Evolutionary conservation across 2,888 invertebrate genomes (phyloP).

Genomic region (Elgonia sp.): DNA sequence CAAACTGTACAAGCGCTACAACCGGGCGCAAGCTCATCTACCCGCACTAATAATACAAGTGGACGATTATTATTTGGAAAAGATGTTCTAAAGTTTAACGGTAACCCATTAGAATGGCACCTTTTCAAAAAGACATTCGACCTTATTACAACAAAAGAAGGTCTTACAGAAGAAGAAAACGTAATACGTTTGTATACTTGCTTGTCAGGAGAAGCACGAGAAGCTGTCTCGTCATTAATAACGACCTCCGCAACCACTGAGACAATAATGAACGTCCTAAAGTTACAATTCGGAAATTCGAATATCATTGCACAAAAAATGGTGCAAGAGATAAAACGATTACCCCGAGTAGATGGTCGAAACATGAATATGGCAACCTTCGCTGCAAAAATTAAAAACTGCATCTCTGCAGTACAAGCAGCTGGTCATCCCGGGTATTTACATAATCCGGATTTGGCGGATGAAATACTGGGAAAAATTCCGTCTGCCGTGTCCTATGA

Average conservation of each 20-base stretch:
- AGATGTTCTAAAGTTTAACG: no score
- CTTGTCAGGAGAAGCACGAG: slow-evolving; percentile 43
- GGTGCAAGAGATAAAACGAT: no score
- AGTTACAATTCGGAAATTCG: no score
- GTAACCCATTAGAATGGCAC: slow-evolving; percentile 57
- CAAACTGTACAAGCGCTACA: no score
- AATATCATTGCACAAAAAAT: no score
- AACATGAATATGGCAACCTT: slow-evolving; percentile 35
- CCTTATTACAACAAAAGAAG: slow-evolving; percentile 23
- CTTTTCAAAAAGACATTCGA: slow-evolving; percentile 61
- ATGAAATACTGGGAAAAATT: slow-evolving; percentile 34
- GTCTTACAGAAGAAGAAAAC: slow-evolving; percentile 57
- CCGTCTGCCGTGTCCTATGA: not conserved
- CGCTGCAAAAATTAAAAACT: slow-evolving; percentile 46
- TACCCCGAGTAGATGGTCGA: not conserved
- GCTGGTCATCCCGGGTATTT: slow-evolving; percentile 37
- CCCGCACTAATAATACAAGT: no score
- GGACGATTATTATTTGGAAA: no score
- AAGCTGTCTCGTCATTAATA: slow-evolving; percentile 38
- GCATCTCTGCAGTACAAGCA: slow-evolving; percentile 54
- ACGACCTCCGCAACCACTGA: not conserved
- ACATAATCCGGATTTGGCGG: slow-evolving; percentile 45
- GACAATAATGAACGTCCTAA: no score
- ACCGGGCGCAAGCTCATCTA: no score
- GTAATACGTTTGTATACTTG: slow-evolving; percentile 40